Conservation (phyloP, 2,113 vertebrate genomes). For the Corythornis madagascariensis region DNA sequence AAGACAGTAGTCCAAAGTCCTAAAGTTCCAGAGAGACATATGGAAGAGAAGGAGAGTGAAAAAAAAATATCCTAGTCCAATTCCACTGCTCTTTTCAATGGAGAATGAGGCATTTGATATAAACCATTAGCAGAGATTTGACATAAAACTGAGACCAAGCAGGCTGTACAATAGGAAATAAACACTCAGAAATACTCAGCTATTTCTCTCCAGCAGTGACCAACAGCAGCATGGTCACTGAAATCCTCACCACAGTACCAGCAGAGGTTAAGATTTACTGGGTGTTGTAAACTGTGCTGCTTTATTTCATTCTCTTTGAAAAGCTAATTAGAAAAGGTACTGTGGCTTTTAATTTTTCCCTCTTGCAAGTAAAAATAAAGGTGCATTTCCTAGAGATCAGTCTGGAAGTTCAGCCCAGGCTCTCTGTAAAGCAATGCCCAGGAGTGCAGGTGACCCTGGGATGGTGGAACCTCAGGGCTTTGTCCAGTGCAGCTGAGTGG, state of each 20-base stretch:
- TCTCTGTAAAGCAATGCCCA: not conserved
- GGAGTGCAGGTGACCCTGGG: too few relatives aligned
- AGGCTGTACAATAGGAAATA: not conserved
- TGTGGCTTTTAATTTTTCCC: not conserved
- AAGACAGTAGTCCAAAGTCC: not conserved
- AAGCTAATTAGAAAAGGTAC: not conserved
- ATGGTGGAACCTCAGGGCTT: too few relatives aligned
- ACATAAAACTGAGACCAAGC: not conserved
- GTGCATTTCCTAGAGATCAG: not conserved
- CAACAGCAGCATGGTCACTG: not conserved
- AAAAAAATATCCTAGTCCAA: not conserved
- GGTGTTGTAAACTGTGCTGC: not conserved
- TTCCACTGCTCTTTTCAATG: not conserved
- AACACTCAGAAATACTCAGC: not conserved
- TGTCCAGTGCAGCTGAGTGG: not conserved
- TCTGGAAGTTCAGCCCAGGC: not conserved
- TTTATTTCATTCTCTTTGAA: not conserved
- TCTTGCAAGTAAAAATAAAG: not conserved
- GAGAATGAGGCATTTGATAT: not conserved
- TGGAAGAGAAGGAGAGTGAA: not conserved
- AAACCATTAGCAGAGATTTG: not conserved
- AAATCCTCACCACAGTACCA: not conserved
- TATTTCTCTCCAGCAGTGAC: not conserved
- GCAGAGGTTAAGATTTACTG: not conserved
- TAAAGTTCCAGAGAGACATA: not conserved